A percentile compares a stretch with the other conserved stretches of the same genome.
These are phyloP conservation scores for Ips nitidus DNA, from an alignment of 1,140 invertebrate species.

Conservation along the genomic window DNA sequence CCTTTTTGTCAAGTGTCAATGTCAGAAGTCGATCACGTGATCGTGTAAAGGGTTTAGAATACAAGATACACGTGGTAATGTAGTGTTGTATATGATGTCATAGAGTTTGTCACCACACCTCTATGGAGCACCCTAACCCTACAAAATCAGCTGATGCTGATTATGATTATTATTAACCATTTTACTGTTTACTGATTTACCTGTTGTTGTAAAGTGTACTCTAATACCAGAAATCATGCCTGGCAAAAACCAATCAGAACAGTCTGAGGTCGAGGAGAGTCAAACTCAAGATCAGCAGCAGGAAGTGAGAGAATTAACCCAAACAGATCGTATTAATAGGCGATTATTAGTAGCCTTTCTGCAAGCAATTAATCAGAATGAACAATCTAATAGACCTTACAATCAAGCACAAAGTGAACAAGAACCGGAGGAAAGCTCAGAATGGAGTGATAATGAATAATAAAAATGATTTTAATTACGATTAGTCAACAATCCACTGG, in stretches of 20 bases:
- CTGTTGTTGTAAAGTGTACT: background rate
- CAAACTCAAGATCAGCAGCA: conserved; percentile 4
- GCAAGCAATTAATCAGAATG: conserved; percentile 56
- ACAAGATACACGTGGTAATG: too few relatives aligned
- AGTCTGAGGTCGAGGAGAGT: background rate
- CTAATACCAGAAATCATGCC: background rate
- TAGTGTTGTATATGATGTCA: too few relatives aligned
- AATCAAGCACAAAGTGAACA: background rate
- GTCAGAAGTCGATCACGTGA: too few relatives aligned
- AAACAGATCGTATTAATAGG: conserved; percentile 66
- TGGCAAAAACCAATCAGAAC: background rate
- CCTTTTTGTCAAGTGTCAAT: too few relatives aligned
- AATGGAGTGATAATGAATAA: conserved; percentile 24
- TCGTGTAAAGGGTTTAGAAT: too few relatives aligned
- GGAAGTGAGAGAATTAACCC: conserved; percentile 56
- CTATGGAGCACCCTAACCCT: too few relatives aligned
- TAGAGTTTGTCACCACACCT: too few relatives aligned
- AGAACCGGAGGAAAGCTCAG: conserved; percentile 16
- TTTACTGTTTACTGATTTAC: too few relatives aligned
- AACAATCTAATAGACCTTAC: background rate
- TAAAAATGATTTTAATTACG: conserved; percentile 2
- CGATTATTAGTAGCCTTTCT: conserved; percentile 62
- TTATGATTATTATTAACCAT: too few relatives aligned
- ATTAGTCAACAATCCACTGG: background rate
- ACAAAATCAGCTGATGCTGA: too few relatives aligned